phyloP scores from a whole-genome alignment of 2,888 invertebrate species.

The Brachypalpus laphriformis region DNA sequence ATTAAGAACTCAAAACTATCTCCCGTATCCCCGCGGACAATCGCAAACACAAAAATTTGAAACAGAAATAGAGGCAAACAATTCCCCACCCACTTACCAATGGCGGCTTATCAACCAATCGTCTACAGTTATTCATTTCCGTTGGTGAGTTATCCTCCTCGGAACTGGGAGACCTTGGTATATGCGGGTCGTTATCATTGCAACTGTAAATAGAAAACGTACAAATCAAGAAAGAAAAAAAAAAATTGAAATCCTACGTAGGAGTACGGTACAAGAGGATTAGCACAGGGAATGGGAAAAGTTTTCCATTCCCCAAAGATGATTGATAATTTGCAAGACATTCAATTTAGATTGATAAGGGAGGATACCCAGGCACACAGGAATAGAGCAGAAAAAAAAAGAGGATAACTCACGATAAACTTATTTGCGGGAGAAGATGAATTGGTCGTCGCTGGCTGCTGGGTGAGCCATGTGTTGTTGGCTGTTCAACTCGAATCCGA shows the following conservation, averaged over 20 bases:
- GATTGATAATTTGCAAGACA: slow-evolving; percentile 72
- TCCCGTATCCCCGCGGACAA: not conserved
- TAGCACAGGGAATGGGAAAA: slow-evolving; percentile 23
- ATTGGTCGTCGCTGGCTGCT: slow-evolving; percentile 73
- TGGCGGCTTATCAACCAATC: slow-evolving; percentile 91
- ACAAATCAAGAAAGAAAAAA: slow-evolving; percentile 33
- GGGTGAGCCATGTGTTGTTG: slow-evolving; percentile 75
- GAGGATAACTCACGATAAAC: slow-evolving; percentile 77
- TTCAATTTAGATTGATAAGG: slow-evolving; percentile 68
- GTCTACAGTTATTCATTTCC: slow-evolving; percentile 92
- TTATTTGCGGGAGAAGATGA: slow-evolving; percentile 77
- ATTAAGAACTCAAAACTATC: slow-evolving; percentile 13
- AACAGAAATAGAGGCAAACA: no score
- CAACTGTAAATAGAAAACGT: slow-evolving; percentile 68
- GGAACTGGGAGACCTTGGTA: slow-evolving; percentile 85
- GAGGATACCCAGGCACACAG: not conserved
- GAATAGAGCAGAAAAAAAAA: slow-evolving; percentile 22
- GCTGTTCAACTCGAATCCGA: slow-evolving; percentile 81
- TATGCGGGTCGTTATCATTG: slow-evolving; percentile 75
- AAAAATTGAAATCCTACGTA: not conserved
- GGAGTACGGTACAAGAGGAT: not conserved
- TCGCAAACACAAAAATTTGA: not conserved
- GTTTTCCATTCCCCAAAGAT: slow-evolving; percentile 56
- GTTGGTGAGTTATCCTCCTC: slow-evolving; percentile 95
- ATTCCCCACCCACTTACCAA: slow-evolving; percentile 82